These are phyloP conservation scores for Caenorhabditis virilis DNA, from an alignment of 2,888 invertebrate species.

Conservation along the genomic window DNA sequence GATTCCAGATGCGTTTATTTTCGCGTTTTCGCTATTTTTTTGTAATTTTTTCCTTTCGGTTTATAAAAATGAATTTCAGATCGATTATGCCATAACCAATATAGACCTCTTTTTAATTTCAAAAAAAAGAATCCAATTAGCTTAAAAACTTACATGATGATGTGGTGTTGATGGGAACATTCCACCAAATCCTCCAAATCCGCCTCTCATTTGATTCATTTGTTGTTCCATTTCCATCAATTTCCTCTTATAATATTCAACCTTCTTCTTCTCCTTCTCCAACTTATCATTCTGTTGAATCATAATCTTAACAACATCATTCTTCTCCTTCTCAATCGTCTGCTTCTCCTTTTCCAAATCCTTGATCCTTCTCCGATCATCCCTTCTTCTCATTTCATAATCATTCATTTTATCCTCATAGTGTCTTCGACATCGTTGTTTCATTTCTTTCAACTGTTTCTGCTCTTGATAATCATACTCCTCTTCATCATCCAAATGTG, in stretches of 20 bases:
- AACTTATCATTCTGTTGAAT: slow-evolving; percentile 26
- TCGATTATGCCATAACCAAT: too few species aligned
- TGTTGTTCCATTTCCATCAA: slow-evolving; percentile 30
- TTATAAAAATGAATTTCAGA: too few species aligned
- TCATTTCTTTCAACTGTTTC: slow-evolving; percentile 15
- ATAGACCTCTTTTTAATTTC: too few species aligned
- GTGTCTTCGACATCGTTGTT: slow-evolving; percentile 18
- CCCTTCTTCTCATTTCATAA: slow-evolving; percentile 17
- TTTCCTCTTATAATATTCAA: slow-evolving; percentile 24
- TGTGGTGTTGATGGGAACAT: slow-evolving; percentile 23
- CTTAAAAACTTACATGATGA: slow-evolving; percentile 1
- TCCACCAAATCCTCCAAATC: slow-evolving; percentile 8
- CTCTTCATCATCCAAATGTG: slow-evolving; percentile 20
- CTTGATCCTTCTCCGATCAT: slow-evolving; percentile 20
- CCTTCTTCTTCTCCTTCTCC: slow-evolving; percentile 24
- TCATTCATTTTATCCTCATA: slow-evolving; percentile 25
- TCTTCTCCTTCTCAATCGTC: slow-evolving; percentile 24
- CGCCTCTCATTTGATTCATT: slow-evolving; percentile 9
- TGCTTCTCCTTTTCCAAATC: slow-evolving; percentile 35
- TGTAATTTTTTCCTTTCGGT: too few species aligned
- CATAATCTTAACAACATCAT: slow-evolving; percentile 28
- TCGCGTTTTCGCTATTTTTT: neutral
- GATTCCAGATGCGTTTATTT: too few species aligned
- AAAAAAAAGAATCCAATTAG: too few species aligned
- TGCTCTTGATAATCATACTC: slow-evolving; percentile 14